phyloP scores from a whole-genome alignment of 2,888 invertebrate genomes.

The Pachliopta kotzebuea region DNA sequence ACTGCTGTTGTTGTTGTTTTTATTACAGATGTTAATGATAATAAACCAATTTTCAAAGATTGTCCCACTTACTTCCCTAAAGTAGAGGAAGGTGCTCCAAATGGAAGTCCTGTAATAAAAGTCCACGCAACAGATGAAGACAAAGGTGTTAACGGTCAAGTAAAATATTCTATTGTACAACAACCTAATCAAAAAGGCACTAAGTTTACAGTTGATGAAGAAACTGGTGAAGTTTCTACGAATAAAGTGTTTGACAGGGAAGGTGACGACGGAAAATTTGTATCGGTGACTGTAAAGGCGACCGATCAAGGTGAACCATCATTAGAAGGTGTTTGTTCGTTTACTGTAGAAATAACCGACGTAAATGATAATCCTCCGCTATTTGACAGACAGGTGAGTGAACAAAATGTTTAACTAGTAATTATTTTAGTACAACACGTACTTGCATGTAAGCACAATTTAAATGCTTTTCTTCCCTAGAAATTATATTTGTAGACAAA shows the following conservation, averaged over 20 bases:
- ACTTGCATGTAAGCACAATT: slow-evolving; percentile 49
- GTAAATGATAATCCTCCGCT: slow-evolving; percentile 98
- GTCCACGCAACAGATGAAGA: slow-evolving; percentile 97
- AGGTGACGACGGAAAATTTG: slow-evolving; percentile 97
- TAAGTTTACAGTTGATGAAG: slow-evolving; percentile 96
- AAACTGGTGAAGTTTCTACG: slow-evolving; percentile 96
- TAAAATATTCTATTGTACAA: slow-evolving; percentile 97
- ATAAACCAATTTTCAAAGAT: slow-evolving; percentile 97
- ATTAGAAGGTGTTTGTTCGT: slow-evolving; percentile 98
- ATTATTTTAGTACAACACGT: slow-evolving; percentile 36
- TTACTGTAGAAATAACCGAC: slow-evolving; percentile 98
- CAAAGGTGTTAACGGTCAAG: slow-evolving; percentile 97
- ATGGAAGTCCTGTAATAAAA: slow-evolving; percentile 95
- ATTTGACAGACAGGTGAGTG: slow-evolving; percentile 94
- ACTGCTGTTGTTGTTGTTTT: slow-evolving; percentile 97
- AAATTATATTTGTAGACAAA: neutral
- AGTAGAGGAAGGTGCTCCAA: slow-evolving; percentile 96
- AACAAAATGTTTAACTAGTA: slow-evolving; percentile 31
- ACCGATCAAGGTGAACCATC: slow-evolving; percentile 99
- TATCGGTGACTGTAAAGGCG: slow-evolving; percentile 97
- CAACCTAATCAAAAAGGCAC: slow-evolving; percentile 97
- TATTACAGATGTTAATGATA: slow-evolving; percentile 98
- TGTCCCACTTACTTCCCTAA: slow-evolving; percentile 96
- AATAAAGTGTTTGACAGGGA: slow-evolving; percentile 98
- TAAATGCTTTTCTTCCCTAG: neutral